These are phyloP conservation scores for Pongo pygmaeus DNA, from an alignment of 2,113 vertebrate genomes.

Conservation along the genomic window DNA sequence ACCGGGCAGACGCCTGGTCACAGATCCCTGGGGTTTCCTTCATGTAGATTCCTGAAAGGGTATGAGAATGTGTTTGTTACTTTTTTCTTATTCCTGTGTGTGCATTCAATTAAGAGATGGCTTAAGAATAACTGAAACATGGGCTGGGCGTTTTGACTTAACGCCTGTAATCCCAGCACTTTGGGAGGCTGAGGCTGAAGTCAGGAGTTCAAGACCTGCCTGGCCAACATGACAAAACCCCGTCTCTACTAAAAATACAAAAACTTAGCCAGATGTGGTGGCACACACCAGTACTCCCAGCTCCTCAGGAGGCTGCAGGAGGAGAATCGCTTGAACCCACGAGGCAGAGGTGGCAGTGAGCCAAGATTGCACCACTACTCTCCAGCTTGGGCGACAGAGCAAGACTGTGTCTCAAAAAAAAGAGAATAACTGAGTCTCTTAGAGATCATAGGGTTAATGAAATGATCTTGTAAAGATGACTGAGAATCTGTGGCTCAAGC, in stretches of 20 bases:
- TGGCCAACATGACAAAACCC: not conserved
- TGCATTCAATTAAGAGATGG: not conserved
- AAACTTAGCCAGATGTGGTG: not conserved
- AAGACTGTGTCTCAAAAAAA: not conserved
- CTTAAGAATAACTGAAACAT: not conserved
- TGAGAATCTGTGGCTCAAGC: fast-evolving
- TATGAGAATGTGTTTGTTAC: not conserved
- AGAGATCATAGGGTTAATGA: not conserved
- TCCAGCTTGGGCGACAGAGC: not conserved
- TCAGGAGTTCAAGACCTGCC: not conserved
- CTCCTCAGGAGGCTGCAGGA: not conserved
- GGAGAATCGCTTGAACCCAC: not conserved
- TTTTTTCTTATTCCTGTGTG: not conserved
- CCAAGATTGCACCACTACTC: not conserved
- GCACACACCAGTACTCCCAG: not conserved
- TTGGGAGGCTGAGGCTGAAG: not conserved
- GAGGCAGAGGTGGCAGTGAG: not conserved
- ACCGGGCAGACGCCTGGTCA: fast-evolving
- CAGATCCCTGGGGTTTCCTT: not conserved
- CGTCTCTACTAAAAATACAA: not conserved
- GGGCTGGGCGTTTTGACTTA: not conserved
- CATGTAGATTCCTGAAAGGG: not conserved
- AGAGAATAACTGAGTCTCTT: not conserved
- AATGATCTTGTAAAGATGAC: not conserved
- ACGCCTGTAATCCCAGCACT: not conserved